Percentiles rank a stretch among this genome's conserved stretches.
Conservation (phyloP, 2,888 invertebrate genomes). For the Cantharis rustica region DNA sequence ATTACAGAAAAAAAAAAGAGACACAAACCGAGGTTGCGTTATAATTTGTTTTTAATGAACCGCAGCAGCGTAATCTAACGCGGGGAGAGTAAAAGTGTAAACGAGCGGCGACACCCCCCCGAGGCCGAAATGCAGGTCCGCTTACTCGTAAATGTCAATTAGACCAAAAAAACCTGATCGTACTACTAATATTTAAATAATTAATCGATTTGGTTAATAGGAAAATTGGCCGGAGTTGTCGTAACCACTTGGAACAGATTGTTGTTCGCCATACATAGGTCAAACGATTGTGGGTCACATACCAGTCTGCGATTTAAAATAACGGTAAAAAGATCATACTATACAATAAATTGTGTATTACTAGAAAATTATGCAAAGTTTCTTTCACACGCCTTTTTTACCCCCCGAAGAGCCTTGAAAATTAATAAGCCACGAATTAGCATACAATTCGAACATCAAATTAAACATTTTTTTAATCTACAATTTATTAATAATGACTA, state of each 20-base stretch:
- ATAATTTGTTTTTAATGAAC: background rate
- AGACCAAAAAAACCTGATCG: background rate
- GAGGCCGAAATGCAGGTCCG: background rate
- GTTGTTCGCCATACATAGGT: background rate
- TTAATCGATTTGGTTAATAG: background rate
- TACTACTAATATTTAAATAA: background rate
- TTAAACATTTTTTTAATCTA: background rate
- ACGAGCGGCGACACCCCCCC: background rate
- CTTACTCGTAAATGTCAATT: background rate
- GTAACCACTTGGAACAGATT: background rate
- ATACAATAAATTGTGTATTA: background rate
- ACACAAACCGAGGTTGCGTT: background rate
- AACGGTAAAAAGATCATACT: background rate
- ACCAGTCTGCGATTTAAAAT: conserved; percentile 2
- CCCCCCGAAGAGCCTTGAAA: background rate
- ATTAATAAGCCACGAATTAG: background rate
- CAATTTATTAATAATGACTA: background rate
- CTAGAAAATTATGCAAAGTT: background rate
- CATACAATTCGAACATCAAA: background rate
- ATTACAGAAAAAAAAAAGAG: background rate
- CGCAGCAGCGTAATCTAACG: no score
- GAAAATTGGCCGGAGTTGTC: background rate
- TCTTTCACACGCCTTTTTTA: background rate
- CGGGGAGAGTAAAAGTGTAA: background rate
- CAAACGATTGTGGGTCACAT: conserved; percentile 4